A percentile compares a stretch with the other conserved stretches of the same genome.
These are phyloP conservation scores for Eucriotettix oculatus DNA, from an alignment of 2,888 invertebrate species.

Conservation along the genomic window DNA sequence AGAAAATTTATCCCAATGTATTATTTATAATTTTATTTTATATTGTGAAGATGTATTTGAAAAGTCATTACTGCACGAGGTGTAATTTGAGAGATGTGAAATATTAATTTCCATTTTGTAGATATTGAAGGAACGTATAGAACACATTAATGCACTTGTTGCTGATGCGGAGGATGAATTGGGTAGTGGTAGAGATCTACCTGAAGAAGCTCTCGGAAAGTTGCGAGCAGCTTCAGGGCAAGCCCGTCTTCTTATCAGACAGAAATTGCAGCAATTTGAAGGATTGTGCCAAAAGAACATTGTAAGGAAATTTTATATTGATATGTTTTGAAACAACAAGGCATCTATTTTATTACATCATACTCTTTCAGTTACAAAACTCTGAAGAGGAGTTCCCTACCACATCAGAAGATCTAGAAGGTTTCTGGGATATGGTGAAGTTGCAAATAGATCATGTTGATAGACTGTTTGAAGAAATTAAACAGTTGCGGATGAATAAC, in stretches of 20 bases:
- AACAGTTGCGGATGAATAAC: constrained; percentile 39
- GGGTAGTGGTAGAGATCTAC: constrained; percentile 30
- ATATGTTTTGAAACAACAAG: background rate
- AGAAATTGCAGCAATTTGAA: constrained; percentile 92
- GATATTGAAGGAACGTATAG: constrained; percentile 12
- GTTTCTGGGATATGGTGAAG: constrained; percentile 97
- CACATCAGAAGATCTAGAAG: constrained; percentile 76
- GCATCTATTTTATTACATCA: background rate
- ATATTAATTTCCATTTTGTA: too few relatives aligned
- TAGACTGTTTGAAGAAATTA: constrained; percentile 54
- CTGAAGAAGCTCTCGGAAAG: constrained; percentile 68
- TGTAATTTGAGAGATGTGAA: too few relatives aligned
- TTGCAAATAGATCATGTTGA: constrained; percentile 79
- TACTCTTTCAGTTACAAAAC: constrained; percentile 36
- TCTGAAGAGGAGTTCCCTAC: constrained; percentile 74
- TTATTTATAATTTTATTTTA: too few relatives aligned
- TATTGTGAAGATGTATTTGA: too few relatives aligned
- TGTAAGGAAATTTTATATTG: constrained; percentile 26
- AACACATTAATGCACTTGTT: constrained; percentile 47
- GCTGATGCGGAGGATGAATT: constrained; percentile 53
- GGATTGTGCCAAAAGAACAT: constrained; percentile 52
- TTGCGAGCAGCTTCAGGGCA: constrained; percentile 81
- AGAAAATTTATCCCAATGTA: too few relatives aligned
- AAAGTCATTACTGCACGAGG: background rate
- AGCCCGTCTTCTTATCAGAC: constrained; percentile 69